Evolutionary conservation across 2,113 vertebrate genomes (phyloP).

Genomic region (Periophthalmus modestus): DNA sequence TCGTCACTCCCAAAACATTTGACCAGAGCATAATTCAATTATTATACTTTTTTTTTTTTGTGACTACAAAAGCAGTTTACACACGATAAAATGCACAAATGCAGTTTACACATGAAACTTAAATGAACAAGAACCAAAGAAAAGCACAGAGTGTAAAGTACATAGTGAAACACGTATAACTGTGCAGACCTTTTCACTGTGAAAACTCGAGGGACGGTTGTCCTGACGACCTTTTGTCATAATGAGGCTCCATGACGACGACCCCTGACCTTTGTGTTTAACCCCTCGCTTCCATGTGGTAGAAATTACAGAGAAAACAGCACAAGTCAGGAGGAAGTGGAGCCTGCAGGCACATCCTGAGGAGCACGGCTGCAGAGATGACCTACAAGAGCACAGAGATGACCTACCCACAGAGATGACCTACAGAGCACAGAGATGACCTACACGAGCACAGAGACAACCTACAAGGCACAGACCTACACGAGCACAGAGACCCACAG

Average conservation of each 20-base stretch:
- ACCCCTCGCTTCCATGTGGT: conserved; percentile 33
- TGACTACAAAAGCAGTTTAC: too few relatives aligned
- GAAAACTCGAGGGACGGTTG: conserved; percentile 25
- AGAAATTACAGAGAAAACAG: conserved; percentile 50
- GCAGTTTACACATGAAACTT: too few relatives aligned
- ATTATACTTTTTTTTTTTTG: too few relatives aligned
- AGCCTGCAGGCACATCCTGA: conserved; percentile 30
- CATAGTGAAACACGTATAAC: not conserved
- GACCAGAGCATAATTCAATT: too few relatives aligned
- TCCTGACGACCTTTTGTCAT: conserved; percentile 35
- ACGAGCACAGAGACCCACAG: too few relatives aligned
- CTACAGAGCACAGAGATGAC: too few relatives aligned
- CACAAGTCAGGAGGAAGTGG: conserved; percentile 22
- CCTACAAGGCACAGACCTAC: too few relatives aligned
- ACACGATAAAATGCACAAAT: too few relatives aligned
- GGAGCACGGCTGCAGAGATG: conserved; percentile 17
- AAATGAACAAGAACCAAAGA: too few relatives aligned
- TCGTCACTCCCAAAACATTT: too few relatives aligned
- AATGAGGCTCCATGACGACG: conserved; percentile 41
- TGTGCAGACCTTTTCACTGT: conserved; percentile 11
- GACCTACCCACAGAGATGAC: too few relatives aligned
- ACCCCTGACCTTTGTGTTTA: conserved; percentile 25
- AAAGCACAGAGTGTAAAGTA: not conserved
- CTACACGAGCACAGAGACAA: too few relatives aligned
- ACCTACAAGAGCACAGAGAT: conserved; percentile 35